Percentiles rank a stretch among this genome's conserved stretches.
These are phyloP conservation scores for Leucoptera coffeella DNA, from an alignment of 2,888 invertebrate genomes.

Conservation along the genomic window DNA sequence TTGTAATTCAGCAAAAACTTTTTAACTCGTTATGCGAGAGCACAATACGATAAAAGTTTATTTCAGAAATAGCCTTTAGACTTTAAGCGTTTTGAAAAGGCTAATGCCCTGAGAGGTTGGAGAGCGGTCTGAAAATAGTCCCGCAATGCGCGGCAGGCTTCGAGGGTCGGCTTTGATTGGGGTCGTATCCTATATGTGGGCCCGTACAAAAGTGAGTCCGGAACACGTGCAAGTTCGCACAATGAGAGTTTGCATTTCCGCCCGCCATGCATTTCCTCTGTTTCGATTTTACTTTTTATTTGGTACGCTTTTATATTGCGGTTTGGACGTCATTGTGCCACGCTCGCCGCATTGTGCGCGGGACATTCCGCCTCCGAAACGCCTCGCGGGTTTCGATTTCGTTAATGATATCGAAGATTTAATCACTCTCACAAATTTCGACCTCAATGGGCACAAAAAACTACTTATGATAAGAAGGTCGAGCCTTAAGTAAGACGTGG, in stretches of 20 bases:
- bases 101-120: conserved; percentile 7
- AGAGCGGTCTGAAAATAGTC: conserved; percentile 18
- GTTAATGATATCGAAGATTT: conserved; percentile 46
- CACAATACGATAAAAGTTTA: too few relatives aligned
- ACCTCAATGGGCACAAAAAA: too few relatives aligned
- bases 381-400: conserved; percentile 51
- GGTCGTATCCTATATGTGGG: too few relatives aligned
- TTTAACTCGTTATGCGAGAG: too few relatives aligned
- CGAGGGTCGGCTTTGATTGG: conserved; percentile 16
- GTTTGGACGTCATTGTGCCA: conserved; percentile 35
- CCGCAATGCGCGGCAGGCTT: conserved; percentile 18
- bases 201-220: conserved; percentile 33
- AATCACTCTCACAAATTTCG: conserved; percentile 16
- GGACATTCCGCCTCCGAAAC: conserved; percentile 38
- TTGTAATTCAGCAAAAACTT: too few relatives aligned
- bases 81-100: conserved; percentile 4
- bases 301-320: conserved; percentile 29
- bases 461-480: too few relatives aligned
- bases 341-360: conserved; percentile 20
- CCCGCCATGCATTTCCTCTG: conserved; percentile 48
- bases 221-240: conserved; percentile 51
- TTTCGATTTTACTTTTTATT: conserved; percentile 47
- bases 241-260: conserved; percentile 52
- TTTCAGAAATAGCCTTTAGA: too few relatives aligned
- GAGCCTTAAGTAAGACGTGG: too few relatives aligned